These are phyloP conservation scores for Melanotaenia pygmaea DNA, from an alignment of 2,797 vertebrate genomes.

Conservation along the genomic window DNA sequence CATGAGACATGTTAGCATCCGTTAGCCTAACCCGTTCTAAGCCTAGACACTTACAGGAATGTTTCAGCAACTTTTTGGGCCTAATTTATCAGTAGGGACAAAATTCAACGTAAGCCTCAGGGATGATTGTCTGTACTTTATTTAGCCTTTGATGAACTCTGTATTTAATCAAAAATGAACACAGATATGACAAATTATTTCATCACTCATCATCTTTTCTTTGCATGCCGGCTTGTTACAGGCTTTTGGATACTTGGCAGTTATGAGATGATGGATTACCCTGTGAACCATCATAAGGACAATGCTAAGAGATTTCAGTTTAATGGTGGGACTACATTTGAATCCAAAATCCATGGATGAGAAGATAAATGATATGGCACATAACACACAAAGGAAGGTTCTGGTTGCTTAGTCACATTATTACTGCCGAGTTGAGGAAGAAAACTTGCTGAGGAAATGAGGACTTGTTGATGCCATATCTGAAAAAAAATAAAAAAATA, in stretches of 20 bases:
- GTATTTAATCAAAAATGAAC: not conserved
- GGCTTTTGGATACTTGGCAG: constrained; percentile 1
- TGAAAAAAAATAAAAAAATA: too few species aligned
- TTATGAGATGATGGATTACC: constrained; percentile 9
- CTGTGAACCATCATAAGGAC: not conserved
- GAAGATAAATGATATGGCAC: constrained; percentile 14
- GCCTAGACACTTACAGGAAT: not conserved
- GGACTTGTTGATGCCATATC: not conserved
- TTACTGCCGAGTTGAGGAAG: not conserved
- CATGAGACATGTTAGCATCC: constrained; percentile 7
- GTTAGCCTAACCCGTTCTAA: not conserved
- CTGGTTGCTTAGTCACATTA: not conserved
- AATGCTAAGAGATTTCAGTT: constrained; percentile 7
- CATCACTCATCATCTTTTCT: not conserved
- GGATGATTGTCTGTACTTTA: not conserved
- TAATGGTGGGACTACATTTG: constrained; percentile 15
- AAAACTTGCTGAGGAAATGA: not conserved
- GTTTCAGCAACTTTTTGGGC: not conserved
- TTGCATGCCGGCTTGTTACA: constrained; percentile 7
- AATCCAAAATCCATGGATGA: not conserved
- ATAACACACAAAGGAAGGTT: not conserved
- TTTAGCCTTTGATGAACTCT: not conserved
- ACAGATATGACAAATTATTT: not conserved
- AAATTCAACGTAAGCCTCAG: not conserved
- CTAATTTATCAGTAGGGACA: not conserved